Percentiles rank a stretch among this genome's conserved stretches.
Conservation (phyloP, 1,140 invertebrate species). For the Adelges cooleyi region DNA sequence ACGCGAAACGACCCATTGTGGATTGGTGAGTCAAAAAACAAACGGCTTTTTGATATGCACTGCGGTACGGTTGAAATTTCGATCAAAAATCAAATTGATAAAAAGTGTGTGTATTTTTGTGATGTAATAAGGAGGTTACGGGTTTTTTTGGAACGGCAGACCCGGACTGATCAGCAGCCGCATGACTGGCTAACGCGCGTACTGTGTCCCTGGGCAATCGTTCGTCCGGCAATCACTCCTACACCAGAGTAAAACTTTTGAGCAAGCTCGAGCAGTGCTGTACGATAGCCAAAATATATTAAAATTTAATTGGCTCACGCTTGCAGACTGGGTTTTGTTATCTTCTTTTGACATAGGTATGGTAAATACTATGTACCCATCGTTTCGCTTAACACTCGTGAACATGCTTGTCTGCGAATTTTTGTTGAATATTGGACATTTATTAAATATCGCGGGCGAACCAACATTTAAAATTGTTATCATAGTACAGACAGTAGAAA, state of each 20-base stretch:
- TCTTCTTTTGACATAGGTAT: too few relatives aligned
- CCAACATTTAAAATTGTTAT: too few relatives aligned
- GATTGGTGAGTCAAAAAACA: background rate
- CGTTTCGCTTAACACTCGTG: too few relatives aligned
- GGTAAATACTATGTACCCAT: too few relatives aligned
- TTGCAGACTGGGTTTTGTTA: background rate
- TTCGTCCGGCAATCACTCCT: conserved; percentile 14
- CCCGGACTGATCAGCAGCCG: conserved; percentile 19
- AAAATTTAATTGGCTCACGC: background rate
- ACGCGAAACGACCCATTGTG: conserved; percentile 7
- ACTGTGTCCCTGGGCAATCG: conserved; percentile 16
- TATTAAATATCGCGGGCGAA: too few relatives aligned
- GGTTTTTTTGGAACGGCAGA: conserved; percentile 17
- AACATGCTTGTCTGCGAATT: too few relatives aligned
- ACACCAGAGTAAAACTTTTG: background rate
- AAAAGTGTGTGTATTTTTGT: too few relatives aligned
- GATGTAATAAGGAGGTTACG: background rate
- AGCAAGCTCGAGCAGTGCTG: background rate
- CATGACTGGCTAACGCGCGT: conserved; percentile 20
- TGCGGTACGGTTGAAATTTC: too few relatives aligned
- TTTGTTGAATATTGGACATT: too few relatives aligned
- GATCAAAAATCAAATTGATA: too few relatives aligned
- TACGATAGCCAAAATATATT: background rate
- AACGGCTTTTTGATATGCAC: background rate
- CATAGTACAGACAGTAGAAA: too few relatives aligned